These are phyloP conservation scores for Passer domesticus DNA, from an alignment of 2,113 vertebrate genomes.

Conservation along the genomic window DNA sequence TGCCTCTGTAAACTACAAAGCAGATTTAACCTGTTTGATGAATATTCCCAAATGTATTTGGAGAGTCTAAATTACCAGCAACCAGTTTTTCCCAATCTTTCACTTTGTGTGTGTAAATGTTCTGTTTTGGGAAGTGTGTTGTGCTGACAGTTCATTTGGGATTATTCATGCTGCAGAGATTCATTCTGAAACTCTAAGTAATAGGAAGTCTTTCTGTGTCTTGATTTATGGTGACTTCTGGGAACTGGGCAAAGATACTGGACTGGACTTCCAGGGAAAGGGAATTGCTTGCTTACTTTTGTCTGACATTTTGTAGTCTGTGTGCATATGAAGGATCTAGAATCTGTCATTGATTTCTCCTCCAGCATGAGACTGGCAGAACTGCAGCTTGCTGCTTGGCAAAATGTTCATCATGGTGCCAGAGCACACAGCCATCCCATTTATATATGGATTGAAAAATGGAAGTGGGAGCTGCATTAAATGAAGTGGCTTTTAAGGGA, in stretches of 20 bases:
- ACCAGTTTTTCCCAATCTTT: background rate
- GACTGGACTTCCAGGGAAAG: background rate
- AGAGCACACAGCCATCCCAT: background rate
- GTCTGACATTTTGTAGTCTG: background rate
- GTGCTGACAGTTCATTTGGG: background rate
- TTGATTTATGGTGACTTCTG: background rate
- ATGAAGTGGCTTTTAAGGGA: background rate
- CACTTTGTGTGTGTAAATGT: background rate
- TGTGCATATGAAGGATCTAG: background rate
- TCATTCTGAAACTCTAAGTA: background rate
- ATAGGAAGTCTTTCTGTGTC: background rate
- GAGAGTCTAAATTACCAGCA: background rate
- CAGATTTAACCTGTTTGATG: background rate
- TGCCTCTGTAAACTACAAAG: background rate
- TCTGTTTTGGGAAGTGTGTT: background rate
- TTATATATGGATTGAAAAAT: background rate
- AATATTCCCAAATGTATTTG: background rate
- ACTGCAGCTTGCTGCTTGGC: background rate
- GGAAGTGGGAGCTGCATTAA: background rate
- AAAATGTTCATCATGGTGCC: background rate
- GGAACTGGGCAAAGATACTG: background rate
- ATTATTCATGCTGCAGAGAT: background rate
- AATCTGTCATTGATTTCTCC: background rate
- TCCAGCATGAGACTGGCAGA: background rate
- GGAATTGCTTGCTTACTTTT: background rate